Evolutionary conservation across 2,113 vertebrate genomes (phyloP).

Genomic region (Galbula dea): DNA sequence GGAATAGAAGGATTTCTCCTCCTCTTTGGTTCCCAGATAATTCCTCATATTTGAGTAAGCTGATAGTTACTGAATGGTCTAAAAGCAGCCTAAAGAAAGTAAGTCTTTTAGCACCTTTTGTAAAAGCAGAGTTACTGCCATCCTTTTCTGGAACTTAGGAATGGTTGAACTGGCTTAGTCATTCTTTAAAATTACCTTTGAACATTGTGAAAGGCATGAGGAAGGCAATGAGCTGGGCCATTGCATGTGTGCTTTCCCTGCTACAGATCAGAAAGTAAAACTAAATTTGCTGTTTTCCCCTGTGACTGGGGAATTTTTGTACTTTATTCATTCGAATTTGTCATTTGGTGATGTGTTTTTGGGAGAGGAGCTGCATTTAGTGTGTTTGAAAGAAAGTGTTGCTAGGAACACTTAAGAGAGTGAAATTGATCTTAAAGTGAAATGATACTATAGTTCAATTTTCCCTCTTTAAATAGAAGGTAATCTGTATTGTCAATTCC

Average conservation of each 20-base stretch:
- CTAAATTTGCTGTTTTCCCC: neutral
- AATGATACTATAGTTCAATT: neutral
- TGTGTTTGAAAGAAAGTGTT: neutral
- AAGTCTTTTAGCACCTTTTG: accelerated
- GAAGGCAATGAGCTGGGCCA: accelerated
- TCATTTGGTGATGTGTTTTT: accelerated
- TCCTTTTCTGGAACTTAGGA: neutral
- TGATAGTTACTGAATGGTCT: neutral
- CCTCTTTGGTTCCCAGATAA: accelerated
- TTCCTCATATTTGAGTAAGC: accelerated
- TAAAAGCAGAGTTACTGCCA: neutral
- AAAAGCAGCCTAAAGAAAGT: neutral
- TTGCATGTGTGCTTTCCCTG: neutral
- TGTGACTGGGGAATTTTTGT: neutral
- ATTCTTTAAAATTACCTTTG: neutral
- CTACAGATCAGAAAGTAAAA: neutral
- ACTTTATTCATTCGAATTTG: neutral
- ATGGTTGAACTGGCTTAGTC: neutral
- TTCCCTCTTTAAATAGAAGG: neutral
- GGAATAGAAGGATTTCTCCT: accelerated
- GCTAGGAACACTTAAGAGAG: neutral
- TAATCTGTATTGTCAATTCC: neutral
- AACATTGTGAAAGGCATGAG: neutral
- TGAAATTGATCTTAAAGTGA: neutral
- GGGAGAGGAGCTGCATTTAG: neutral